Base-by-base conservation (phyloP, 2,797 vertebrate species). In the Protosalanx chinensis region DNA sequence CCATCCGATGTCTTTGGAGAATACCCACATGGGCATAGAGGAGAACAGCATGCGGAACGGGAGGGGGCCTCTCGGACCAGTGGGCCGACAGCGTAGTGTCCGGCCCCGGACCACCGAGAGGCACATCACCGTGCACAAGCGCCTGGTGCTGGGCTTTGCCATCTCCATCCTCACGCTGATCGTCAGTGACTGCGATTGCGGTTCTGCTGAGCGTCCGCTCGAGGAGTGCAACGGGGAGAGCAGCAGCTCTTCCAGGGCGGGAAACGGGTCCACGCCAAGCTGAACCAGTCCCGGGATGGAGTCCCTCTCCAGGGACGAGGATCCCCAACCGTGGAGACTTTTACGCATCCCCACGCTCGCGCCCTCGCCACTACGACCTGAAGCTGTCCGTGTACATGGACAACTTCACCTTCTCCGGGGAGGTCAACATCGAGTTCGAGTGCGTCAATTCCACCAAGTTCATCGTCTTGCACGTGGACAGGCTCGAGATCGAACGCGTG, bases 381-480 rank as follows among this genome's bases (percentile, higher is more conserved):
- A 90, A 90, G 88, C 91, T 98, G 71, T 91, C 88, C n/a, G 93
- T 92, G 75, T 91, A 93, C 91, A 96, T 98, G 96, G 95, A 97
- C 85, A 98, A 98, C 93, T 98, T 98, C 90, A 98, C 96, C 87
- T 98, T 97, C 89, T 92, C 94, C 1, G 97, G 96, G 4, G 95
- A 96, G 78, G 92, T 97, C 82, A 96, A 94, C 91, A 92, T 98
- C 62, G 95, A 97, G 89, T 87, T 98, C 70, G 94, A 95, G 85
- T 97, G 96, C 78, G 69, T 90, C 68, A 95, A 94, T 83, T 91
- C 96, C 87, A 98, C 96, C 60, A 91, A 93, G 49, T 93, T 96
- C 88, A 93, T 98, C 74, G 95, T 98, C 73, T 92, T 98, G 79
- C 97, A 98, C 84, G 81, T 93, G 1, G 95, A 97, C 83, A 90